Base-by-base conservation (phyloP, 1,140 invertebrate species). In the Drosophila sechellia region DNA sequence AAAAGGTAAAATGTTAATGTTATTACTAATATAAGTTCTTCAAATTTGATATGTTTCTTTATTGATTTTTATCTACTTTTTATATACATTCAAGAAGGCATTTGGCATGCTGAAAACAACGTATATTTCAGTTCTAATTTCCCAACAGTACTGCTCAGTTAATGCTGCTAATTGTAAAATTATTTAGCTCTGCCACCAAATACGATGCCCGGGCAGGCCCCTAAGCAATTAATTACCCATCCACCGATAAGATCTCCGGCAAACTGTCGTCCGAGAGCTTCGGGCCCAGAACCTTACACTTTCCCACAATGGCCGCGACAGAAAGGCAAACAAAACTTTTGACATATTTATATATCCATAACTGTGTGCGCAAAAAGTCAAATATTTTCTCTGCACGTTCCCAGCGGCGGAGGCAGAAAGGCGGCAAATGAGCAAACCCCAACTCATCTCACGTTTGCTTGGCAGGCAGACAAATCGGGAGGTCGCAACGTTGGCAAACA, bases 321-420 rank as follows among this genome's bases (percentile, higher is more conserved):
- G 52, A 73, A 68, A 77, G 81, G 39, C 75, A 83, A 83, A 75
- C 79, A 75, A 57, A 25, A 49, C 52, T 70, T 71, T 81, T 83
- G 79, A 83, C 80, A 83, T 84, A 83, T 84, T 84, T 79, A 83
- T 83, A 79, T 84, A 84, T 81, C 74, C 77, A 85, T 78, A 76
- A 45, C 40, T 58, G 55, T 69, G 76, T 85, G 65, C 60, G 64
- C 68, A 50, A 74, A 85, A 79, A 80, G 81, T 70, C 71, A 79
- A 84, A 84, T 84, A 84, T 84, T 84, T 84, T 77, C 81, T 84
- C 81, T 84, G 65, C 76, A 84, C 65, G 71, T 79, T 84, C 80
- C 80, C 76, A 79, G 64, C 66, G 59, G 50, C 50, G 34, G 49
- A 70, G 53, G 49, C 72, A 57, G 61, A 17, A 66, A 56, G 56